Conservation (phyloP, 2,888 invertebrate species). For the Kuschelorhynchus macadamiae region DNA sequence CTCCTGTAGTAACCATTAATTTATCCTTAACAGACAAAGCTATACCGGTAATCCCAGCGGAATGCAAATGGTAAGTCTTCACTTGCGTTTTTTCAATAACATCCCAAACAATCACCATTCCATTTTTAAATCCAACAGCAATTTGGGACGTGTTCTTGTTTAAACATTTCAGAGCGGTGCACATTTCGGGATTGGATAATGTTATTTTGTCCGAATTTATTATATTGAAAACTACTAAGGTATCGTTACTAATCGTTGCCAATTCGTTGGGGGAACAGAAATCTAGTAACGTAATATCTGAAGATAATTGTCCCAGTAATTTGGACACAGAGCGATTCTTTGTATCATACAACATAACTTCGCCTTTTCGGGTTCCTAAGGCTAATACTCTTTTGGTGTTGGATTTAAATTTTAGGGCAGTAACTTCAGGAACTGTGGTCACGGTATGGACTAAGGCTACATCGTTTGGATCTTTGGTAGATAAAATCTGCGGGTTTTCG, state of each 20-base stretch:
- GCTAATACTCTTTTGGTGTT: constrained; percentile 62
- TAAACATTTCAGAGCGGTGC: constrained; percentile 55
- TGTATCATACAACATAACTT: constrained; percentile 63
- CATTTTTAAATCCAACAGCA: constrained; percentile 58
- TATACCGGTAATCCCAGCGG: constrained; percentile 57
- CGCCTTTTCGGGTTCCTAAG: constrained; percentile 59
- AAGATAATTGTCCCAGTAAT: constrained; percentile 15
- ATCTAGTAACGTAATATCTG: constrained; percentile 8
- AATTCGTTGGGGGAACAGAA: constrained; percentile 46
- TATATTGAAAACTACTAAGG: too few species aligned
- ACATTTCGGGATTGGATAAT: constrained; percentile 40
- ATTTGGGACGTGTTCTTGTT: constrained; percentile 56
- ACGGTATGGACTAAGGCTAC: constrained; percentile 61
- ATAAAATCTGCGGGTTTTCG: constrained; percentile 61
- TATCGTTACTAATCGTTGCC: constrained; percentile 47
- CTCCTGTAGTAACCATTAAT: constrained; percentile 59
- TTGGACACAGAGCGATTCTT: constrained; percentile 49
- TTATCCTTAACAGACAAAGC: constrained; percentile 56
- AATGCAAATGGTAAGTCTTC: constrained; percentile 54
- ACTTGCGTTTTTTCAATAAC: constrained; percentile 51
- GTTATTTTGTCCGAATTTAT: constrained; percentile 32
- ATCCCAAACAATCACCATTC: constrained; percentile 59
- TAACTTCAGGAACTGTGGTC: constrained; percentile 56
- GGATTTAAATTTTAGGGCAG: constrained; percentile 59
- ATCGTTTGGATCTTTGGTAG: constrained; percentile 57